phyloP scores from a whole-genome alignment of 1,140 invertebrate species.

The Zaprionus nigranus region DNA sequence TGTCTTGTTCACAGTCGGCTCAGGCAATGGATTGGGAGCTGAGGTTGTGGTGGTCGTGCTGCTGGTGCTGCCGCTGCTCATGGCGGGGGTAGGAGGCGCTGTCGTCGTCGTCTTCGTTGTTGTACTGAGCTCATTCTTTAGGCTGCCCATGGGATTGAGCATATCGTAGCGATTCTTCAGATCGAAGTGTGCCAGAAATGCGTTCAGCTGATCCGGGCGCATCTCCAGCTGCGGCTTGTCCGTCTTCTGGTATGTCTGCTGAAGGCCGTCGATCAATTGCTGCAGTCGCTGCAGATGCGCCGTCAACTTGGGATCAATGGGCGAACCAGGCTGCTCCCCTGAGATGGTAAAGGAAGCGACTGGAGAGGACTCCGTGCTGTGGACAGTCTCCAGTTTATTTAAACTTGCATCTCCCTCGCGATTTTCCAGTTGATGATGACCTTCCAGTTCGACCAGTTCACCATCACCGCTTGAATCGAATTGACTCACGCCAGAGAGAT shows the following conservation, averaged over 20 bases:
- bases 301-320: slow-evolving; percentile 74
- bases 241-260: slow-evolving; percentile 73
- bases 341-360: not conserved
- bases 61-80: slow-evolving; percentile 4
- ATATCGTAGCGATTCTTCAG: slow-evolving; percentile 75
- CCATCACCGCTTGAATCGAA: slow-evolving; percentile 77
- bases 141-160: slow-evolving; percentile 49
- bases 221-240: slow-evolving; percentile 71
- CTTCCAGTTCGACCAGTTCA: slow-evolving; percentile 67
- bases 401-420: slow-evolving; percentile 45
- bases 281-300: slow-evolving; percentile 79
- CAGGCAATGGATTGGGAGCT: slow-evolving; percentile 16
- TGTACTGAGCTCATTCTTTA: slow-evolving; percentile 7
- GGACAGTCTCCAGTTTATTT: not conserved
- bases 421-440: slow-evolving; percentile 46
- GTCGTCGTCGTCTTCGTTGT: slow-evolving; percentile 25
- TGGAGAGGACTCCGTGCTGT: slow-evolving; percentile 6
- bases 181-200: slow-evolving; percentile 81
- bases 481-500: slow-evolving; percentile 30
- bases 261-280: slow-evolving; percentile 81
- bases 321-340: slow-evolving; percentile 28
- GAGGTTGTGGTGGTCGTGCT: slow-evolving; percentile 13
- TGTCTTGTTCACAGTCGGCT: slow-evolving; percentile 56
- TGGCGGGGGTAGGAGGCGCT: slow-evolving; percentile 20
- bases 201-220: slow-evolving; percentile 81